Conservation (phyloP, 2,797 vertebrate species). For the Amniataba percoides region DNA sequence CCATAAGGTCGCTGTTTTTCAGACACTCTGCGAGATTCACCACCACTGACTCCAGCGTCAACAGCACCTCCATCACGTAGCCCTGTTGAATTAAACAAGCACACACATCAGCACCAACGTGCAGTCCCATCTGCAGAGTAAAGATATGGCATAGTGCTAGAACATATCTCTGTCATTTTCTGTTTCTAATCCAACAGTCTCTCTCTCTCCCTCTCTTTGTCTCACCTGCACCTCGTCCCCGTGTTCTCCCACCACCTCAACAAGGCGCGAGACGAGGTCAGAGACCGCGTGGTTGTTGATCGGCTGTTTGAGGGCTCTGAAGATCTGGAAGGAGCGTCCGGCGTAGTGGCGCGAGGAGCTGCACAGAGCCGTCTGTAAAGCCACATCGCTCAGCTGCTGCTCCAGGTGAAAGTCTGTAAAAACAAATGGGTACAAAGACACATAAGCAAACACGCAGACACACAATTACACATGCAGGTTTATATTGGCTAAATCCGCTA, state of each 20-base stretch:
- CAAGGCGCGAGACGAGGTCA: constrained; percentile 95
- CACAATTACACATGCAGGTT: background rate
- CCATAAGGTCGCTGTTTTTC: constrained; percentile 97
- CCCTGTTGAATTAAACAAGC: constrained; percentile 83
- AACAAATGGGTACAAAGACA: constrained; percentile 7
- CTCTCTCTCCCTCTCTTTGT: background rate
- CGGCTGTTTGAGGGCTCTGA: constrained; percentile 95
- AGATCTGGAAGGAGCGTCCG: constrained; percentile 97
- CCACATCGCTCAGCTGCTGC: constrained; percentile 96
- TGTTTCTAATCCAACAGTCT: background rate
- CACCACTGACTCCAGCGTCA: constrained; percentile 96
- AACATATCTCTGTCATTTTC: background rate
- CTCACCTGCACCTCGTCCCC: constrained; percentile 98
- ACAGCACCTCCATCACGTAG: constrained; percentile 97
- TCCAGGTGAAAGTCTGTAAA: constrained; percentile 95
- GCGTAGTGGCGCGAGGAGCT: constrained; percentile 98
- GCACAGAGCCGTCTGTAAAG: constrained; percentile 96
- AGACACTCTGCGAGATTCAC: constrained; percentile 97
- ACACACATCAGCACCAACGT: background rate
- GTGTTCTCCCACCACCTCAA: constrained; percentile 98
- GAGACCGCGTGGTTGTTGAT: constrained; percentile 96
- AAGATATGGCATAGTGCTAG: background rate
- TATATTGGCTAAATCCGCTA: background rate
- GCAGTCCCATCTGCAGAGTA: background rate
- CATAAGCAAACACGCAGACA: constrained; percentile 14